Evolutionary conservation across 2,113 vertebrate genomes (phyloP).

Genomic region (Eretmochelys imbricata): DNA sequence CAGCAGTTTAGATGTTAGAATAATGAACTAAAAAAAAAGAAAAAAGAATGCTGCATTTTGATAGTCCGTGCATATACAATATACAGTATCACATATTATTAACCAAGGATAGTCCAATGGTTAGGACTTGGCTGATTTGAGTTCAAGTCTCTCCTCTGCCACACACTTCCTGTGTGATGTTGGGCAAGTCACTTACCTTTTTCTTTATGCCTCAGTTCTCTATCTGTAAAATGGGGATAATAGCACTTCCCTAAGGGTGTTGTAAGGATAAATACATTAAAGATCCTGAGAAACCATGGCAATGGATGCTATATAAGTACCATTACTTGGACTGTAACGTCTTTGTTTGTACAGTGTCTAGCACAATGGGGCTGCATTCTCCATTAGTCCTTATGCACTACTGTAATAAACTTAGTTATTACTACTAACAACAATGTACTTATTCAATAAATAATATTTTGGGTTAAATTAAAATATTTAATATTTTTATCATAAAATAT

Average conservation of each 20-base stretch:
- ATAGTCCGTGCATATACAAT: accelerated
- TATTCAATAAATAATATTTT: background rate
- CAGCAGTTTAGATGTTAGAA: background rate
- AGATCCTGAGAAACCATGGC: accelerated
- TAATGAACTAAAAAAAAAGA: background rate
- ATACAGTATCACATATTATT: accelerated
- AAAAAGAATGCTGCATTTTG: accelerated
- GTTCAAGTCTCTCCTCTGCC: background rate
- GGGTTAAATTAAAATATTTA: background rate
- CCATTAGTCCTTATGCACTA: background rate
- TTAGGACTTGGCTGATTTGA: accelerated
- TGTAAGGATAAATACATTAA: accelerated
- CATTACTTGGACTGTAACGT: background rate
- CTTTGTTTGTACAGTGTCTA: background rate
- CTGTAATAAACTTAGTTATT: background rate
- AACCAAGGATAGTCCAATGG: background rate
- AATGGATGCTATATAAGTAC: background rate
- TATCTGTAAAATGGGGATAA: accelerated
- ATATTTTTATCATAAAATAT: background rate
- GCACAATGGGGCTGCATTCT: background rate
- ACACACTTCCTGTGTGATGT: background rate
- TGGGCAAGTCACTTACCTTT: background rate
- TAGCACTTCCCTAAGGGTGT: background rate
- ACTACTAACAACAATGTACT: background rate
- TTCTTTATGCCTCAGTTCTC: background rate